Conservation (phyloP, 2,888 invertebrate species). For the Clostera curtula region DNA sequence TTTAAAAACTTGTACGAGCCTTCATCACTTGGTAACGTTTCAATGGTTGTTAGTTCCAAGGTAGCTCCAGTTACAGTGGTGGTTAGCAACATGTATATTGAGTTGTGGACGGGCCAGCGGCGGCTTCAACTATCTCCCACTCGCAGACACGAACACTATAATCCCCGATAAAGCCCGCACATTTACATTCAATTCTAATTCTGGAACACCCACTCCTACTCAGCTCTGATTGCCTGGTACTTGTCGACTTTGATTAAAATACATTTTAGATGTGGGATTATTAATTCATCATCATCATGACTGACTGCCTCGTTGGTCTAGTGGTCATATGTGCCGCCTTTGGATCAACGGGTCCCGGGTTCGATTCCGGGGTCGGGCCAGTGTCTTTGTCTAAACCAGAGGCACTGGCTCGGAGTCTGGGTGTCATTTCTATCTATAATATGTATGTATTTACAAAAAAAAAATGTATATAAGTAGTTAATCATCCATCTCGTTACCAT, state of each 20-base stretch:
- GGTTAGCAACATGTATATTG: conserved; percentile 37
- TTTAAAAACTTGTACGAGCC: conserved; percentile 4
- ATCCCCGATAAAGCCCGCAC: conserved; percentile 77
- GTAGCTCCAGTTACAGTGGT: conserved; percentile 31
- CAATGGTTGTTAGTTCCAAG: conserved; percentile 5
- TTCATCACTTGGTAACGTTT: not conserved
- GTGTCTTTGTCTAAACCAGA: no score
- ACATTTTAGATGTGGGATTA: conserved; percentile 29
- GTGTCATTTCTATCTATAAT: no score
- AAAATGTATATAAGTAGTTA: no score
- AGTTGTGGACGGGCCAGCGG: conserved; percentile 46
- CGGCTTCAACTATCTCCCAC: conserved; percentile 65
- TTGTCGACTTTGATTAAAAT: conserved; percentile 67
- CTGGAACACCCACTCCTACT: conserved; percentile 60
- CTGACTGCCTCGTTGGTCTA: no score
- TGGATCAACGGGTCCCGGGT: no score
- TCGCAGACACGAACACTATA: conserved; percentile 73
- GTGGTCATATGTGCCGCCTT: no score
- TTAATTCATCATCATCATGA: conserved; percentile 14
- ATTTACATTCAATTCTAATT: conserved; percentile 77
- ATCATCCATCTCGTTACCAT: no score
- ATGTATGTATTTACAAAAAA: no score
- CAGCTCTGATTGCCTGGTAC: conserved; percentile 64
- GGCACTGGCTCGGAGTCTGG: no score
- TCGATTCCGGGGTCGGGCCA: no score